Evolutionary conservation across 1,140 invertebrate genomes (phyloP), one percentile per base, ranked within the genome.

Genomic region (Acromyrmex echinatior): DNA sequence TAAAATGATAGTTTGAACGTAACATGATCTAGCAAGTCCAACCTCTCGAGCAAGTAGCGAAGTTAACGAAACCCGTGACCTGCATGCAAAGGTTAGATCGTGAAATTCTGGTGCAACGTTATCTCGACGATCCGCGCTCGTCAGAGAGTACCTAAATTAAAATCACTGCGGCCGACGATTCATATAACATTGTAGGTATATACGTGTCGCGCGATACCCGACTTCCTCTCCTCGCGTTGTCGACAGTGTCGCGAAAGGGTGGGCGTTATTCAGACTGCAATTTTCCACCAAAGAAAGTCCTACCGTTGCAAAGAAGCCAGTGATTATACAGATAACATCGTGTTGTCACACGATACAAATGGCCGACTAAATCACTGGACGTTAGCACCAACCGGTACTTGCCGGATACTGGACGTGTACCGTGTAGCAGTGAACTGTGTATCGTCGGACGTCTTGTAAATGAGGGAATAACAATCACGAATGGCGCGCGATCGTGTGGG

Each of bases 401-500:
- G 84, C 31, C 76, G 66, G 60, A 39, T 21, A 21, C 14, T 31
- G 53, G 0, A 21, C 49, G 60, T 21, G 18, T 39, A 25, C 31
- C 21, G 31, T 31, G 21, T 62, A 35, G 18, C 53, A 31, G 45
- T 49, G 45, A 86, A 76, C 18, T 86, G 70, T 88, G 86, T 88
- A 88, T 78, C 77, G 90, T 89, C 89, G 77, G 86, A 82, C 79
- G 88, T 87, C 87, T 93, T 93, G 93, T 91, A 92, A 93, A 93
- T 92, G 93, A 93, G 90, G 91, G 91, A 93, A 91, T 93, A 93
- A 93, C 91, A 92, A 92, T 93, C 88, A 74, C 71, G 86, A 88
- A 87, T 77, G 77, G 82, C 35, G 51, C 51, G 70, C 49, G 51
- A 53, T 16, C 62, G 35, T 35, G 35, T 10, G 62, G 51, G 45